Conservation (phyloP, 2,797 vertebrate genomes). For the Cirrhinus molitorella region DNA sequence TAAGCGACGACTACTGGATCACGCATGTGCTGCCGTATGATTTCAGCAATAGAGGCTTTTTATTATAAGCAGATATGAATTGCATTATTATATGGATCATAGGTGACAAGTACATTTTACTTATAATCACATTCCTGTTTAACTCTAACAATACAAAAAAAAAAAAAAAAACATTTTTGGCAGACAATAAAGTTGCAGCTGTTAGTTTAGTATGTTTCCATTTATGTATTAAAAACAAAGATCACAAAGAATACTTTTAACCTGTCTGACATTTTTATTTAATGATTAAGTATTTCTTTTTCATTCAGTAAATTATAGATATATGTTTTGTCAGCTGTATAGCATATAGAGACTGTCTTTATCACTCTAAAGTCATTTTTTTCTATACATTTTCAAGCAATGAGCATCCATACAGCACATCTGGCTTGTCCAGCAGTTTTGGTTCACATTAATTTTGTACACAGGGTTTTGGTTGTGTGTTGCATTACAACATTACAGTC, state of each 20-base stretch:
- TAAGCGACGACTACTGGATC: neutral
- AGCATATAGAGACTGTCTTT: neutral
- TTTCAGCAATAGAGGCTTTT: neutral
- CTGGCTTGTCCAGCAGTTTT: neutral
- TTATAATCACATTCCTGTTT: neutral
- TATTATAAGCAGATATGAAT: neutral
- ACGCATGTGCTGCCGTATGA: neutral
- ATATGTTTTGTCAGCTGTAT: conserved; percentile 79
- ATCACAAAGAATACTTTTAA: neutral
- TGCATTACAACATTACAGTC: neutral
- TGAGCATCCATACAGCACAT: neutral
- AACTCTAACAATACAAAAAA: too few relatives aligned
- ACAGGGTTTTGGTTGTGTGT: neutral
- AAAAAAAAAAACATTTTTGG: neutral
- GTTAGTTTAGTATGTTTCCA: too few relatives aligned
- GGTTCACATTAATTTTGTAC: neutral
- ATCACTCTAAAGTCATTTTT: neutral
- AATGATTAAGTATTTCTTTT: conserved; percentile 78
- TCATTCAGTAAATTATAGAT: conserved; percentile 74
- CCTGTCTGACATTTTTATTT: neutral
- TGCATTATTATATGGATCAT: neutral
- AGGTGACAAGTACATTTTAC: too few relatives aligned
- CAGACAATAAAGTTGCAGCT: neutral
- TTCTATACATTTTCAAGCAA: neutral
- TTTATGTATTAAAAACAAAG: neutral